Base-by-base conservation (phyloP, 2,888 invertebrate genomes). In the Nysson spinosus region DNA sequence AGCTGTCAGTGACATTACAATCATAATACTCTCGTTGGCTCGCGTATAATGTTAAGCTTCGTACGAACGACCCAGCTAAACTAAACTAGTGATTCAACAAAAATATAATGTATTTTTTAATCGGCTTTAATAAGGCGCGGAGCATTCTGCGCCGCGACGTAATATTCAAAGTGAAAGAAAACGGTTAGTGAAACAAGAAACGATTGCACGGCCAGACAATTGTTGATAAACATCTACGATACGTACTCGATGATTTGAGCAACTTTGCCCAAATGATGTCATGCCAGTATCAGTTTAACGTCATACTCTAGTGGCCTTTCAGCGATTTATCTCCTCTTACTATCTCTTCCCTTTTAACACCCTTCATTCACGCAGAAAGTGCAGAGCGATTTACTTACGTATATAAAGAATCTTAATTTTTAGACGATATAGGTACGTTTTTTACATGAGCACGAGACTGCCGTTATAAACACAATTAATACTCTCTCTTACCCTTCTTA, bases 311-410 rank as follows among this genome's bases (percentile, higher is more conserved):
- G 58, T 62, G 65, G 52, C 60, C 65, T 63, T 68, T 65, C 40
- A 63, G 35, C 46, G 42, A 51, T 61, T 70, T 43, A 57, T 63
- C 49, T 56, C 39, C 46, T 61, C 17, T 35, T 37, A 64, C 39
- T n/a, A n/a, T 54, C 55, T 63, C 46, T 56, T 51, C 55, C 50
- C 35, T 35, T 9, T 43, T 32, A 46, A 35, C 22, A 50, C 52
- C 26, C 40, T 6, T 44, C 39, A 55, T 47, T 35, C 32, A 17
- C 43, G 52, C 44, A 24, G 37, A 50, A 54, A 55, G 35, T 57
- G 68, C 71, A 75, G 75, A 80, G n/a, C 72, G 77, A 77, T 75
- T 78, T 81, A 80, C 77, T 80, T 80, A 77, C 75, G 65, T 56
- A 69, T 57, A 54, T n/a, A n/a, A n/a, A n/a, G 22, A 40, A 51